phyloP scores from a whole-genome alignment of 2,113 vertebrate species.

The Campylomormyrus tamandua region DNA sequence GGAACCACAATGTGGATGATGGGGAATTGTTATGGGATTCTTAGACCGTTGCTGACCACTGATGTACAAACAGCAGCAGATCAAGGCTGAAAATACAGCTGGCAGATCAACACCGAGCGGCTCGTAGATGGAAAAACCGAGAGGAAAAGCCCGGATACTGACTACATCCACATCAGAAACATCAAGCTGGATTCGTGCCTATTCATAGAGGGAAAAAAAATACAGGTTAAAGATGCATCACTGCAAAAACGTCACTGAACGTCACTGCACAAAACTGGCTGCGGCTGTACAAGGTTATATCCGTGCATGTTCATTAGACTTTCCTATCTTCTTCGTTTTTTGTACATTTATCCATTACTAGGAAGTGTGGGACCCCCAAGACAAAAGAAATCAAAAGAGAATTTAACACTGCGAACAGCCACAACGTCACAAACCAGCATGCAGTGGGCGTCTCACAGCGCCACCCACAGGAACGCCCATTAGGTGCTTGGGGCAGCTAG shows the following conservation, averaged over 20 bases:
- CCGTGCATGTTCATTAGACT: not conserved
- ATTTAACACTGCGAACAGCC: not conserved
- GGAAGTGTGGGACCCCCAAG: not conserved
- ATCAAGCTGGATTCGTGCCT: not conserved
- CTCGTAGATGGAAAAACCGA: not conserved
- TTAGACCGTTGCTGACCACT: not conserved
- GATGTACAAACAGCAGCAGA: not conserved
- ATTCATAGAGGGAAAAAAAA: not conserved
- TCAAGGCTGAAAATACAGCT: not conserved
- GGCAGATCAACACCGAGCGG: not conserved
- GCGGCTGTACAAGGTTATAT: not conserved
- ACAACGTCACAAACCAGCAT: not conserved
- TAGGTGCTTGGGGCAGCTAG: slow-evolving; percentile 29
- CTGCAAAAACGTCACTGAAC: not conserved
- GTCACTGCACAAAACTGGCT: not conserved
- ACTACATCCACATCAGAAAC: not conserved
- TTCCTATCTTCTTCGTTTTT: not conserved
- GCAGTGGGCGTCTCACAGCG: slow-evolving; percentile 25
- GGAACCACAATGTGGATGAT: not conserved
- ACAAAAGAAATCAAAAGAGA: not conserved
- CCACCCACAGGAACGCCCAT: slow-evolving; percentile 24
- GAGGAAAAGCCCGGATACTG: not conserved
- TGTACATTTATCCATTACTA: not conserved
- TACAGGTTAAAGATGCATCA: not conserved
- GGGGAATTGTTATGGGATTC: not conserved